Percentiles rank a stretch among this genome's conserved stretches.
phyloP scores from a whole-genome alignment of 2,113 vertebrate genomes.

The Myiagra hebetior region DNA sequence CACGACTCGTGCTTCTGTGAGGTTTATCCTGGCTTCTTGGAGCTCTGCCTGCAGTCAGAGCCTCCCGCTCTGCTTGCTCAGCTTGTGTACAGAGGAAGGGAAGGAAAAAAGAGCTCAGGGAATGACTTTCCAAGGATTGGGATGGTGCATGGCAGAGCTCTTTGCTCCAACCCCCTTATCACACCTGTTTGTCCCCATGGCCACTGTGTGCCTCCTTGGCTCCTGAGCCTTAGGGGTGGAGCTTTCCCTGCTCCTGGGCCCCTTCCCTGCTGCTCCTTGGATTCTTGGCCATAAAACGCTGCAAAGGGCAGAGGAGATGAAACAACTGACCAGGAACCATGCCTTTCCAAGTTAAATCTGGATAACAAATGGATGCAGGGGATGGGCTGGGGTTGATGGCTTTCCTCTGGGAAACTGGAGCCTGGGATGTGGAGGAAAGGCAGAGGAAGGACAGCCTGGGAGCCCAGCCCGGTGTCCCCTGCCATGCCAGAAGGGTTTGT shows the following conservation, averaged over 20 bases:
- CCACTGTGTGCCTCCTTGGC: neutral
- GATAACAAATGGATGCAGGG: neutral
- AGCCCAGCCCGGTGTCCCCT: fast-evolving
- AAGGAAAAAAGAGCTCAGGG: neutral
- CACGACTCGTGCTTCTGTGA: neutral
- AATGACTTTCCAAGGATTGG: neutral
- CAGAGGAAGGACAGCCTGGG: neutral
- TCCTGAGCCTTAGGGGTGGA: neutral
- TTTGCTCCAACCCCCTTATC: neutral
- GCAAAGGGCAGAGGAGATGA: neutral
- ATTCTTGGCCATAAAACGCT: neutral
- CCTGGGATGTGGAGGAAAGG: neutral
- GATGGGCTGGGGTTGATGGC: neutral
- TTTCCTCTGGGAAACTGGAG: neutral
- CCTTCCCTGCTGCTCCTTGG: neutral
- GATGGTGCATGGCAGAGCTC: fast-evolving
- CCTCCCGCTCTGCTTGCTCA: neutral
- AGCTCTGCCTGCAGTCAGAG: neutral
- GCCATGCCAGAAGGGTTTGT: neutral
- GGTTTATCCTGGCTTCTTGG: neutral
- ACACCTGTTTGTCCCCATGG: neutral
- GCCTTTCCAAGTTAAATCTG: neutral
- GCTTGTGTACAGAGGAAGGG: neutral
- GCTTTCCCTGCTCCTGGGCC: neutral
- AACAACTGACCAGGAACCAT: neutral